These are phyloP conservation scores for Sphaerophoria rueppellii DNA, from an alignment of 2,888 invertebrate species.

Conservation along the genomic window DNA sequence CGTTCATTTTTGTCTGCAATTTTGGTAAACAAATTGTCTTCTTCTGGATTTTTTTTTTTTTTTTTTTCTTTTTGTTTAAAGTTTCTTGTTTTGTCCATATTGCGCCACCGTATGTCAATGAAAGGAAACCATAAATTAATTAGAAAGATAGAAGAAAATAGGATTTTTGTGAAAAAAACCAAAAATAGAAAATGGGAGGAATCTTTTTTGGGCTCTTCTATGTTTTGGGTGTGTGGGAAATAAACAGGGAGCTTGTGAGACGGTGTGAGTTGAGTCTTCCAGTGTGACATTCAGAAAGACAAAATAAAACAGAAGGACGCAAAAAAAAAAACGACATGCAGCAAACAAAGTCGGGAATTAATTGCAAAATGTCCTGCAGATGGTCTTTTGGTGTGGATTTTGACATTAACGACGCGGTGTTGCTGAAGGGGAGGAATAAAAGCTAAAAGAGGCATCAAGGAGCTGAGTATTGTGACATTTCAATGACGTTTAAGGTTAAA, in stretches of 20 bases:
- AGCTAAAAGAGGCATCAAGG: not conserved
- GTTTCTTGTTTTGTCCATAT: slow-evolving; percentile 57
- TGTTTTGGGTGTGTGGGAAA: slow-evolving; percentile 2
- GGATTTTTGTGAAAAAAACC: slow-evolving; percentile 24
- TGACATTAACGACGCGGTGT: slow-evolving; percentile 9
- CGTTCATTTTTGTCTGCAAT: slow-evolving; percentile 64
- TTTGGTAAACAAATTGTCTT: slow-evolving; percentile 56
- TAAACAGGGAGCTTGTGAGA: slow-evolving; percentile 19
- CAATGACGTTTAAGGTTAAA: not conserved
- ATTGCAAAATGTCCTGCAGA: slow-evolving; percentile 60
- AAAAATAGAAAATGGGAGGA: slow-evolving; percentile 8
- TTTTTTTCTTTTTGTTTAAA: not conserved
- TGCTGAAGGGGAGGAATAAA: not conserved
- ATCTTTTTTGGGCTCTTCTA: slow-evolving; percentile 39
- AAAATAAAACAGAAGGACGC: slow-evolving; percentile 5
- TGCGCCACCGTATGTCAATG: slow-evolving; percentile 68
- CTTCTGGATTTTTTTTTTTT: slow-evolving; percentile 5
- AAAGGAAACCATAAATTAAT: slow-evolving; percentile 73
- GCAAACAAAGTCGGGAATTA: slow-evolving; percentile 47
- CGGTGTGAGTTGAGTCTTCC: not conserved
- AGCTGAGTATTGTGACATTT: not conserved
- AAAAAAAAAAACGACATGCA: slow-evolving; percentile 28
- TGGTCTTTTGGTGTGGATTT: slow-evolving; percentile 36
- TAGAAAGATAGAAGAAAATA: slow-evolving; percentile 62
- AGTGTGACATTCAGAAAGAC: slow-evolving; percentile 24